phyloP scores from a whole-genome alignment of 1,140 invertebrate species.

The Saxidomus purpurata region DNA sequence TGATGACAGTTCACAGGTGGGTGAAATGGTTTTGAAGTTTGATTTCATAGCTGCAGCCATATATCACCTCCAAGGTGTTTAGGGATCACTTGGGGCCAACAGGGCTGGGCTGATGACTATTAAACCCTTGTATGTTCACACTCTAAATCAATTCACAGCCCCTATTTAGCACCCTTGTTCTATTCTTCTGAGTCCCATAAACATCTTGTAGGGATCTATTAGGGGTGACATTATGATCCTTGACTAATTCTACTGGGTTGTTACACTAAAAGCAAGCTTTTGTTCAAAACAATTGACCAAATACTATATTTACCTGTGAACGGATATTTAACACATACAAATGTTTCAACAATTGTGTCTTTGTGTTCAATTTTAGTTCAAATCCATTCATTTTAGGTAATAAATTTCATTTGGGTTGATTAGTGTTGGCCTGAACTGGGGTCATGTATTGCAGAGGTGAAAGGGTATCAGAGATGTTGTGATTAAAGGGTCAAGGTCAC shows the following conservation, averaged over 20 bases:
- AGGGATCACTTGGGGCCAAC: slow-evolving; percentile 13
- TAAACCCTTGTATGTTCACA: slow-evolving; percentile 38
- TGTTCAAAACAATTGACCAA: slow-evolving; percentile 31
- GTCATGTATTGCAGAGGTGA: slow-evolving; percentile 40
- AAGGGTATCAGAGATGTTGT: slow-evolving; percentile 33
- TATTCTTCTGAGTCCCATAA: slow-evolving; percentile 28
- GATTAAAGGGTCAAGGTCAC: slow-evolving; percentile 32
- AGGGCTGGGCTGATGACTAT: neutral
- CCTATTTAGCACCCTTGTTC: slow-evolving; percentile 26
- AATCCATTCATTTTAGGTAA: slow-evolving; percentile 57
- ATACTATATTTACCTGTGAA: slow-evolving; percentile 52
- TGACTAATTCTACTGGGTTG: neutral
- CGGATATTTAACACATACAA: slow-evolving; percentile 24
- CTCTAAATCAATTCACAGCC: slow-evolving; percentile 50
- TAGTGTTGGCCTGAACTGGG: slow-evolving; percentile 51
- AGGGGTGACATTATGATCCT: slow-evolving; percentile 58
- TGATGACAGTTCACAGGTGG: slow-evolving; percentile 6
- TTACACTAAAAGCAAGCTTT: slow-evolving; percentile 24
- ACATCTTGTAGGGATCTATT: slow-evolving; percentile 46
- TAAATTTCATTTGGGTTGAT: slow-evolving; percentile 62
- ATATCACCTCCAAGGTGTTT: slow-evolving; percentile 15
- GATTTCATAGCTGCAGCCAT: neutral
- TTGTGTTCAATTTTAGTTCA: slow-evolving; percentile 34
- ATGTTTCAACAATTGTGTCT: slow-evolving; percentile 38
- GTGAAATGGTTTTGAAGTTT: neutral